phyloP scores from a whole-genome alignment of 2,113 vertebrate species.

The Bucco capensis region DNA sequence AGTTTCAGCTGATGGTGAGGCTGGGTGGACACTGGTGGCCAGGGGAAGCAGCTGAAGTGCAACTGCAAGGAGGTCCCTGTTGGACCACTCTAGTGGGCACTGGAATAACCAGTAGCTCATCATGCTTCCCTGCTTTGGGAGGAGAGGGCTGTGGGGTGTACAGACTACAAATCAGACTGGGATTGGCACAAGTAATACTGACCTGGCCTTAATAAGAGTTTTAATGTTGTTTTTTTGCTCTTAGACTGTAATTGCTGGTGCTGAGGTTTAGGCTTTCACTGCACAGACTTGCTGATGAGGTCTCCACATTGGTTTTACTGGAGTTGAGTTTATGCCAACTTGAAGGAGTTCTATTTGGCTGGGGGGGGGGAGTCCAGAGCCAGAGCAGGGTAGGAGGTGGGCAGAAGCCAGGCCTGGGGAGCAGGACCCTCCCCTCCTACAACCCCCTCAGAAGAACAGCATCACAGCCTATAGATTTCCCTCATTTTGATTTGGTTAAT shows the following conservation, averaged over 20 bases:
- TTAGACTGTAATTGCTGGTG: not conserved
- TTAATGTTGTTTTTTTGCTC: not conserved
- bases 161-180: not conserved
- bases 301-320: not conserved
- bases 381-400: not conserved
- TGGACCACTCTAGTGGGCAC: fast-evolving
- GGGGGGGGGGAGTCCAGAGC: not conserved
- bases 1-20: not conserved
- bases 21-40: not conserved
- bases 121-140: not conserved
- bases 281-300: not conserved
- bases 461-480: not conserved
- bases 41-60: not conserved
- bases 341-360: not conserved
- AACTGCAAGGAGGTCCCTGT: not conserved
- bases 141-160: not conserved
- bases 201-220: not conserved
- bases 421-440: not conserved
- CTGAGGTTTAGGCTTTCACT: fast-evolving
- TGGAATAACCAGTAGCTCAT: not conserved
- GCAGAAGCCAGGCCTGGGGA: not conserved
- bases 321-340: not conserved
- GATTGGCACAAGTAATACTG: not conserved
- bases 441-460: not conserved
- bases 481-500: not conserved